These are phyloP conservation scores for Zalophus californianus DNA, from an alignment of 2,797 vertebrate genomes.

Conservation along the genomic window DNA sequence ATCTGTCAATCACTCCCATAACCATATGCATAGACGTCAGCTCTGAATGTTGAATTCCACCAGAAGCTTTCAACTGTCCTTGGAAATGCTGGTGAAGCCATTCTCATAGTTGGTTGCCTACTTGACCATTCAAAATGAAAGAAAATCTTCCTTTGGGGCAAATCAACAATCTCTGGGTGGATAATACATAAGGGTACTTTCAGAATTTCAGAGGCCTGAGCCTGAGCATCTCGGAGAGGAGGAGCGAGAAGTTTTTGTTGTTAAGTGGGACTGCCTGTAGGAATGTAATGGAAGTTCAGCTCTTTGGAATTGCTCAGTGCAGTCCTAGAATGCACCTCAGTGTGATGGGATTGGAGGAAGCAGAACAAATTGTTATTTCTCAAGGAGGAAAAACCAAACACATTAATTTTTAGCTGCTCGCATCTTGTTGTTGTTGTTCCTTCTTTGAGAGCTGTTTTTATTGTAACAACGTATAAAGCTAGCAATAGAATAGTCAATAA, in stretches of 20 bases:
- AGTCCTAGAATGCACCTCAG: not conserved
- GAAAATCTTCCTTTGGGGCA: not conserved
- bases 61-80: conserved; percentile 1
- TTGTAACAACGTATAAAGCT: not conserved
- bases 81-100: not conserved
- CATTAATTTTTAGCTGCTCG: not conserved
- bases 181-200: conserved; percentile 39
- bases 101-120: not conserved
- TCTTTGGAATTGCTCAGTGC: not conserved
- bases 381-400: not conserved
- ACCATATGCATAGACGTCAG: not conserved
- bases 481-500: not conserved
- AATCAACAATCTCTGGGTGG: not conserved
- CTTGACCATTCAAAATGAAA: not conserved
- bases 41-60: conserved; percentile 37
- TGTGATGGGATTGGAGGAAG: not conserved
- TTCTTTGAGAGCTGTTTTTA: conserved; percentile 51
- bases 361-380: not conserved
- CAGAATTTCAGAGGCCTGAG: not conserved
- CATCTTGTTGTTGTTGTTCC: not conserved
- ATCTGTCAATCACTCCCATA: conserved; percentile 50
- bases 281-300: not conserved
- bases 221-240: not conserved
- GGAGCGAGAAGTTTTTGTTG: not conserved
- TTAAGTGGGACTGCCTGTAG: not conserved